Evolutionary conservation across 2,113 vertebrate genomes (phyloP), one percentile per base, ranked within the genome.

Genomic region (Hippocampus zosterae): DNA sequence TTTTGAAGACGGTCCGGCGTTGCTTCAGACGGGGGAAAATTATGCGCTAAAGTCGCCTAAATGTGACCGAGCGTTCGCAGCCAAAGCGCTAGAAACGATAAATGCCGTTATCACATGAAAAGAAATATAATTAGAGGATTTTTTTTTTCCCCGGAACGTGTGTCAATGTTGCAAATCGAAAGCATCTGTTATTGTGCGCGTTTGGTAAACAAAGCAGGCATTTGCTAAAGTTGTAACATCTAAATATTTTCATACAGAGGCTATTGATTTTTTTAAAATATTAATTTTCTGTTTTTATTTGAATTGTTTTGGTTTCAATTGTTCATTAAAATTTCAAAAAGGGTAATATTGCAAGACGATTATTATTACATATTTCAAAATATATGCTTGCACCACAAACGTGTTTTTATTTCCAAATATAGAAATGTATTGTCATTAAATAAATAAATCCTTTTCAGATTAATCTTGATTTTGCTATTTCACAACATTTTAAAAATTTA

Each of bases 71-170:
- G 66, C 56, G 67, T 69, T 79, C 69, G 59, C 64, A 65, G 67
- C 78, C 74, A 83, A 53, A 76, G 41, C 23, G 57, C 27, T 60
- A 33, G 4, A 68, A 68, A 70, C 5, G 11, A 81, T 79, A 77
- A 89, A 81, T 61, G 78, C 62, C 75, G 64, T 80, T 78, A 86
- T 73, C 73, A 72, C 71, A 85, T 76, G 41, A 60, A 77, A 71
- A 71, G 53, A 56, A 76, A 67, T 37, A 68, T 18, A 63, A 69
- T 0, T 64, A 3, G 40, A 64, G 44, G 27, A 9, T 8, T 3
- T 0, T 2, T 25, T 0, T 0, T 18, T 11, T 25, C 70, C n/a
- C 27, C 48, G 10, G 3, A 2, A 19, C 23, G 25, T 67, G 76
- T 70, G 59, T 69, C 53, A 5, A 42, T 62, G 59, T 27, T 65